Evolutionary conservation across 64 coral and sea anemone genomes (phyloP).

Genomic region (Dendronephthya gigantea): DNA sequence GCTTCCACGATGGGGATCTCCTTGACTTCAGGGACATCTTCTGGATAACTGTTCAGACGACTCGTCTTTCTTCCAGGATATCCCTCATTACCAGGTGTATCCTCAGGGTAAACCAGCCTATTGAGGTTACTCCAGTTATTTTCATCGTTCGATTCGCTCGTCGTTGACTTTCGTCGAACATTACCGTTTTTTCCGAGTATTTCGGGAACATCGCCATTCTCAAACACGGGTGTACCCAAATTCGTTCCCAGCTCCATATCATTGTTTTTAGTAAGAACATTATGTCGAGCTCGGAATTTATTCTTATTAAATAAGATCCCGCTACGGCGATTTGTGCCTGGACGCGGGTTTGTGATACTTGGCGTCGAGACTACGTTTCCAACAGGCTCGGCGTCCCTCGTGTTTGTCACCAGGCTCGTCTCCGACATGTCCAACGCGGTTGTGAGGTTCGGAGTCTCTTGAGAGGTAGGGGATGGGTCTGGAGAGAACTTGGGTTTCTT

Average conservation of each 20-base stretch:
- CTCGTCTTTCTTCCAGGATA: background rate
- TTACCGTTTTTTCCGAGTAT: background rate
- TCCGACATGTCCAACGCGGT: background rate
- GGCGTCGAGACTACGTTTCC: background rate
- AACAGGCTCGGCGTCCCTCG: background rate
- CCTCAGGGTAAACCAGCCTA: background rate
- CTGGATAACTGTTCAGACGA: background rate
- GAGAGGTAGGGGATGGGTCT: background rate
- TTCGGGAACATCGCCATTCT: background rate
- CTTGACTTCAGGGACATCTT: background rate
- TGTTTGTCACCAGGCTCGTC: background rate
- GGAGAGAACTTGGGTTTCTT: background rate
- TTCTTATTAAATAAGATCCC: conserved; percentile 97
- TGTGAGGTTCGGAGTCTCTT: background rate
- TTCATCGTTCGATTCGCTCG: conserved; percentile 10
- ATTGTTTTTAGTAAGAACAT: conserved; percentile 33
- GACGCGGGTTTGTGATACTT: conserved; percentile 69
- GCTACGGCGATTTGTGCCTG: conserved; percentile 83
- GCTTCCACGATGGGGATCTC: background rate
- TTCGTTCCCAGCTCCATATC: background rate
- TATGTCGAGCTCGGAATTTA: conserved; percentile 57
- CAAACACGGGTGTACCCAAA: conserved; percentile 24
- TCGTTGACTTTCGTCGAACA: background rate
- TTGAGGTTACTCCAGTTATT: background rate
- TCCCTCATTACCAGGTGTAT: background rate